Evolutionary conservation across 2,797 vertebrate genomes (phyloP), one percentile per base, ranked within the genome.

Genomic region (Halcyon smyrnensis): DNA sequence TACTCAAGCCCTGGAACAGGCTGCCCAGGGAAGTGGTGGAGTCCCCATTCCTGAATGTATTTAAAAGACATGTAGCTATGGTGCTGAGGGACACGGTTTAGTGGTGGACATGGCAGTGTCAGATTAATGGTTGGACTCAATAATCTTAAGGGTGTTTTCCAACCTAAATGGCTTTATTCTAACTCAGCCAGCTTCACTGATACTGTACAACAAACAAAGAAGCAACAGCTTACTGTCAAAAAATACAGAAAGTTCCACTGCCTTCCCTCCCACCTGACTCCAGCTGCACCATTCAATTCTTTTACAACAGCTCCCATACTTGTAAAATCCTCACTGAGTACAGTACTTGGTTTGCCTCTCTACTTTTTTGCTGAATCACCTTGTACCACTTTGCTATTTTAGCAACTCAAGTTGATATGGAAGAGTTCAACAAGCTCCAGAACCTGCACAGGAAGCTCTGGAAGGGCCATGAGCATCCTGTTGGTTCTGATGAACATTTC

Each of bases 31-130:
- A 12, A 24, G 34, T 12, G 41, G n/a, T 12, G 4, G 50, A 80
- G 24, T 64, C 23, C 2, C 23, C n/a, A 18, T 0, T 11, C 63
- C 28, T 71, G 34, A 18, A 30, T 20, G 5, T 2, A 7, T 43
- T 67, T 59, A 48, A 41, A 28, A 84, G 73, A n/a, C 0, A 0
- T 0, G 3, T 5, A 48, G 50, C 9, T 6, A 11, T 19, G n/a
- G 25, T 6, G 12, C 37, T 41, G 30, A 19, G 15, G 24, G 19
- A 45, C 19, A 11, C 1, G 9, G 64, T 19, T 25, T n/a, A 48
- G 32, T 23, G 53, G 28, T 63, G 24, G 23, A 15, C 21, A 43
- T 11, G 6, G 59, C 78, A 36, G 18, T 45, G 28, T 5, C 60
- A 17, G 19, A 14, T 63, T 45, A 6, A 48, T 2, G 3, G 36